Evolutionary conservation across 64 coral and sea anemone genomes (phyloP).

Genomic region (Orbicella faveolata): DNA sequence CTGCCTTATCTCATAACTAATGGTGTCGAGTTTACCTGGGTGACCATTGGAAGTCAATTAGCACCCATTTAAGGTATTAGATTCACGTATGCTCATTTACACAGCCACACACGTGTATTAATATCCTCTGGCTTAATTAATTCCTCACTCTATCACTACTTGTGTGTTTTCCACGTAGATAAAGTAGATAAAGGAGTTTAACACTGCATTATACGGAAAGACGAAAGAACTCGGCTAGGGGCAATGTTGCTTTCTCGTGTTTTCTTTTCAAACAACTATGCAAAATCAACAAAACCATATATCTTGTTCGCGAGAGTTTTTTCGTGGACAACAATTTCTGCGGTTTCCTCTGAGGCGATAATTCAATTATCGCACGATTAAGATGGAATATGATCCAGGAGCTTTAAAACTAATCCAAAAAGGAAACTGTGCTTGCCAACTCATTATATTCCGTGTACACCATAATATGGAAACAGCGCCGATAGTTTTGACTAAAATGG

Average conservation of each 20-base stretch:
- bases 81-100: conserved; percentile 34
- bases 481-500: neutral
- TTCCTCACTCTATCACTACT: conserved; percentile 27
- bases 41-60: conserved; percentile 37
- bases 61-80: conserved; percentile 53
- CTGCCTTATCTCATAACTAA: neutral
- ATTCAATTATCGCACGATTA: conserved; percentile 51
- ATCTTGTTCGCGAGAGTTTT: conserved; percentile 7
- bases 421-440: neutral
- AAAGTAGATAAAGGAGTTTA: conserved; percentile 36
- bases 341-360: conserved; percentile 19
- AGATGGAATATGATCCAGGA: conserved; percentile 22
- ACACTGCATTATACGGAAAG: conserved; percentile 1
- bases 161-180: conserved; percentile 53
- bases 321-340: neutral
- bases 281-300: conserved; percentile 23
- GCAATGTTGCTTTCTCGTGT: conserved; percentile 5
- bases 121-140: conserved; percentile 43
- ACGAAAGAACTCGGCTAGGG: neutral
- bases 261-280: conserved; percentile 41
- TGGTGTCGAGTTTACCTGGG: conserved; percentile 12
- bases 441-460: neutral
- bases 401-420: conserved; percentile 23
- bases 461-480: neutral
- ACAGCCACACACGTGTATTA: conserved; percentile 46